phyloP scores from a whole-genome alignment of 64 coral and sea anemone genomes.

The Platygyra sinensis region DNA sequence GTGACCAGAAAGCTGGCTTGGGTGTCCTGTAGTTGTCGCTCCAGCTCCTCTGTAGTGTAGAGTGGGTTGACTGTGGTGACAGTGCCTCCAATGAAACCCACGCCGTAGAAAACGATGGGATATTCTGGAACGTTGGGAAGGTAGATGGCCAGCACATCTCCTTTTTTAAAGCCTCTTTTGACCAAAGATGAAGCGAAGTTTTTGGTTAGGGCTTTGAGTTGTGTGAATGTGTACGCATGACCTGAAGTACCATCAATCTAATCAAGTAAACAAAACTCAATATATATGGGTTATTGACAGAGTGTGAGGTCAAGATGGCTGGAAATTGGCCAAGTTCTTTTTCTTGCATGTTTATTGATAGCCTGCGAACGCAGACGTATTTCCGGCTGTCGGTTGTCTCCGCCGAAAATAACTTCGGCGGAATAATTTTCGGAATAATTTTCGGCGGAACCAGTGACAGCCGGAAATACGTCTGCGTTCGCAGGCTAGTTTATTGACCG shows the following conservation, averaged over 20 bases:
- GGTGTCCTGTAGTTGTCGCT: constrained; percentile 54
- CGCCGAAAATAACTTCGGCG: too few species aligned
- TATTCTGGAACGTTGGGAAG: constrained; percentile 64
- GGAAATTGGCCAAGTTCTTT: too few species aligned
- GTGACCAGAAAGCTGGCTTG: constrained; percentile 42
- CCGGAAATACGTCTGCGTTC: too few species aligned
- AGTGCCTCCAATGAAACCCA: constrained; percentile 36
- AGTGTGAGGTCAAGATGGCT: too few species aligned
- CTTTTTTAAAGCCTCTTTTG: constrained; percentile 36
- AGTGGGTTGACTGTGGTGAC: constrained; percentile 43
- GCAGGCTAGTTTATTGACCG: too few species aligned
- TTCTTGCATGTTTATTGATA: too few species aligned
- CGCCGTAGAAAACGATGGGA: constrained; percentile 46
- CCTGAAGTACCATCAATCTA: constrained; percentile 60
- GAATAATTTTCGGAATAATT: too few species aligned
- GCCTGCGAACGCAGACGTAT: too few species aligned
- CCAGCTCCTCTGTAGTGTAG: constrained; percentile 52
- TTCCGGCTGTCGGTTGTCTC: too few species aligned
- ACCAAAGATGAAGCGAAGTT: constrained; percentile 60
- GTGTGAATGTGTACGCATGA: constrained; percentile 44
- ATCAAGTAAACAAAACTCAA: neutral
- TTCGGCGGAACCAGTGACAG: too few species aligned
- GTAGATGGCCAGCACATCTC: constrained; percentile 43
- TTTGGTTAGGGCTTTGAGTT: constrained; percentile 38
- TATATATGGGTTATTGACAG: too few species aligned